A percentile compares a stretch with the other conserved stretches of the same genome.
phyloP scores from a whole-genome alignment of 2,888 invertebrate genomes.

The Eulithis testata region DNA sequence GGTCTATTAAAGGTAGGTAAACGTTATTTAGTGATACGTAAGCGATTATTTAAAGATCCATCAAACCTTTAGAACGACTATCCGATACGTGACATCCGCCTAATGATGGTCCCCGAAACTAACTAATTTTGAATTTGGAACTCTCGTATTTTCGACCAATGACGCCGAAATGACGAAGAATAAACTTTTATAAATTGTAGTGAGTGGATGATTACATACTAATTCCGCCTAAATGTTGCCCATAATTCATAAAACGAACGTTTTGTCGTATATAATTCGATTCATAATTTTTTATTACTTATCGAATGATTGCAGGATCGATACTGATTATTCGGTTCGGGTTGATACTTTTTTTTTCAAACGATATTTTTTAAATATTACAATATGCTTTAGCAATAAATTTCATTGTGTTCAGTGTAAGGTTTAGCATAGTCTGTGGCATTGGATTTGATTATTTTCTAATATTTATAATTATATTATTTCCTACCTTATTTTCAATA shows the following conservation, averaged over 20 bases:
- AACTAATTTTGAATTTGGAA: slow-evolving; percentile 39
- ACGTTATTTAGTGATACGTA: slow-evolving; percentile 45
- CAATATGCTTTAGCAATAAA: no score
- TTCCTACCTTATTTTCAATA: no score
- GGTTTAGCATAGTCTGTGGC: no score
- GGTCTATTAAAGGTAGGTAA: slow-evolving; percentile 26
- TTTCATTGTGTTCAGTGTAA: no score
- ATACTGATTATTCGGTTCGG: slow-evolving; percentile 34
- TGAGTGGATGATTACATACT: slow-evolving; percentile 45
- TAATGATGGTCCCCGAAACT: slow-evolving; percentile 38
- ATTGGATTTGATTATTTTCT: no score
- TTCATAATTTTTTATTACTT: slow-evolving; percentile 40
- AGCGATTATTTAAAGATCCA: slow-evolving; percentile 57
- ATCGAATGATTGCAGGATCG: slow-evolving; percentile 34
- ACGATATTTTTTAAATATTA: no score
- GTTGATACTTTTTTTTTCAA: slow-evolving; percentile 13
- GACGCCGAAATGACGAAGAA: slow-evolving; percentile 43
- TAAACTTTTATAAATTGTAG: slow-evolving; percentile 46
- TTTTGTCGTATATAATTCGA: slow-evolving; percentile 37
- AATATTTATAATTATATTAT: no score
- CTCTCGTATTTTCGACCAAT: slow-evolving; percentile 32
- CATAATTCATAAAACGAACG: slow-evolving; percentile 39
- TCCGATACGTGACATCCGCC: slow-evolving; percentile 57
- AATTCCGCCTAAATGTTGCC: slow-evolving; percentile 35
- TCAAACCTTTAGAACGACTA: slow-evolving; percentile 51